Evolutionary conservation across 2,113 vertebrate species (phyloP), one percentile per base, ranked within the genome.

Genomic region (Ranitomeya imitator): DNA sequence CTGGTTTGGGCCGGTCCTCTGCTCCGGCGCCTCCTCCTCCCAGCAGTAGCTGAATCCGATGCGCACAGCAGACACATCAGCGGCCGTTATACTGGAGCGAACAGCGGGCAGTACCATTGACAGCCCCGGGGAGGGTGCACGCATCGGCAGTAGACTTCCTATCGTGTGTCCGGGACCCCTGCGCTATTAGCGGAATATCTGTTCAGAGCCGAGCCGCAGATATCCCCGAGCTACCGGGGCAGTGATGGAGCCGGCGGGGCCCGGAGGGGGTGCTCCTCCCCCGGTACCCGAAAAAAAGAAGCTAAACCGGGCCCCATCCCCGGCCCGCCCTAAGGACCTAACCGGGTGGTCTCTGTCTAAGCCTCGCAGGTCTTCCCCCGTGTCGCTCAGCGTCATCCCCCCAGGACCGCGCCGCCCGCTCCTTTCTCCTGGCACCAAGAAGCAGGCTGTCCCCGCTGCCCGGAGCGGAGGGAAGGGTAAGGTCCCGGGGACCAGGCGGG

Each of bases 281-380:
- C 91, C 91, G 7, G 65, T 73, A 82, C 89, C 84, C 4, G 95
- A 93, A 91, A 97, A 96, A 94, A 98, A 97, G 90, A 90, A 90
- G 87, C 97, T 96, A 90, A 91, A 95, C n/a, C 95, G 97, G 82
- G 97, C 97, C 45, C 97, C 97, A 13, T 98, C 97, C 4, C 97
- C 97, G 19, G 97, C 97, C 13, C 94, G 97, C 93, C 97, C 97
- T 54, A 97, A 95, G 92, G 97, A 97, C 74, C 96, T 96, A 13
- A 93, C 96, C 63, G 97, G 97, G 6, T 98, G 97, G 97, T 96
- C 96, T 7, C 93, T 97, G 82, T 95, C 96, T 51, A 97, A 96
- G 93, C 95, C 96, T 92, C 95, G 97, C 21, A 95, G 96, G 57
- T 79, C 94, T 81, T 88, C 95, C 69, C 92, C 94, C 84, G 93